These are phyloP conservation scores for Marcusenius ussheri DNA, from an alignment of 2,113 vertebrate species.

Conservation along the genomic window DNA sequence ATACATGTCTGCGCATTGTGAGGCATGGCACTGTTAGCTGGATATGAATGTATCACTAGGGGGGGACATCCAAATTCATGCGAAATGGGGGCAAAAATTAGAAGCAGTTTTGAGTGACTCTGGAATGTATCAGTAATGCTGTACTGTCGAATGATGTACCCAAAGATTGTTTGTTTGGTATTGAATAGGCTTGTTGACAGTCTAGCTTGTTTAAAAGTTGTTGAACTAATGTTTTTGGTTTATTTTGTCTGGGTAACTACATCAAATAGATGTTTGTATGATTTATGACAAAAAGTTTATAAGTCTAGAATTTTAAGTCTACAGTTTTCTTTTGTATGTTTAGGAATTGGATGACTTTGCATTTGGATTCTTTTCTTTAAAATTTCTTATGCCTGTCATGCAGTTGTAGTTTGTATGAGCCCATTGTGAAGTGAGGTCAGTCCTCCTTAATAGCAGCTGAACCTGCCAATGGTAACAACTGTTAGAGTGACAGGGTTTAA, in stretches of 20 bases:
- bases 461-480: background rate
- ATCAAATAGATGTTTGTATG: background rate
- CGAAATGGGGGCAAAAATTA: background rate
- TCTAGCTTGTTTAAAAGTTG: too few relatives aligned
- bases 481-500: background rate
- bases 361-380: background rate
- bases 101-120: background rate
- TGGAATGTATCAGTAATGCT: background rate
- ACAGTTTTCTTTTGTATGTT: background rate
- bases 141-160: background rate
- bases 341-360: background rate
- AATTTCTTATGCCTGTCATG: background rate
- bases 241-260: background rate
- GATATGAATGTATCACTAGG: background rate
- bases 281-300: background rate
- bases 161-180: background rate
- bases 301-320: background rate
- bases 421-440: background rate
- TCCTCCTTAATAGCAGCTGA: background rate
- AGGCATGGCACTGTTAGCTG: background rate
- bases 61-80: background rate
- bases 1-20: background rate
- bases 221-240: background rate
- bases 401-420: background rate
- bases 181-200: background rate